These are phyloP conservation scores for Drosophila repletoides DNA, from an alignment of 1,140 invertebrate species.

Conservation along the genomic window DNA sequence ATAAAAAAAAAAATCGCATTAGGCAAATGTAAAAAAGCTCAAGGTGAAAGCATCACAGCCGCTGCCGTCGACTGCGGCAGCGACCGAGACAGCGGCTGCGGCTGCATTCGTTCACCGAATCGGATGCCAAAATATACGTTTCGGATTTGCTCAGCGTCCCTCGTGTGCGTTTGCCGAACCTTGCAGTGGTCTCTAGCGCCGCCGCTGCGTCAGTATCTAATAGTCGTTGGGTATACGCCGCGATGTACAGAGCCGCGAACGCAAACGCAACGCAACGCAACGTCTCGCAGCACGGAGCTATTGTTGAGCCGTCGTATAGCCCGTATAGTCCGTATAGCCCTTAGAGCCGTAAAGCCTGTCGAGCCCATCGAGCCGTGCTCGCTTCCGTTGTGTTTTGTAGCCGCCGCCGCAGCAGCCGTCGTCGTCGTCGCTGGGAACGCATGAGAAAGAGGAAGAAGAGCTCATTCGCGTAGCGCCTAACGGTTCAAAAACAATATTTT, in stretches of 20 bases:
- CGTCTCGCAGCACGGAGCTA: constrained; percentile 26
- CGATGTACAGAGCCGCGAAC: constrained; percentile 81
- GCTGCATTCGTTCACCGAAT: constrained; percentile 53
- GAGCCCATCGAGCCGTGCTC: constrained; percentile 2
- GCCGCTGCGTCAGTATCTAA: constrained; percentile 55
- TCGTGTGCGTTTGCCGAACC: constrained; percentile 45
- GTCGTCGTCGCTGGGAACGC: constrained; percentile 19
- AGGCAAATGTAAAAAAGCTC: constrained; percentile 25
- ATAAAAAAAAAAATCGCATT: background rate
- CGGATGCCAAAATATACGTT: constrained; percentile 33
- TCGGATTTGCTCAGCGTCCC: constrained; percentile 49
- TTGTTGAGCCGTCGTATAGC: constrained; percentile 8
- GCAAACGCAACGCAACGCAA: constrained; percentile 57
- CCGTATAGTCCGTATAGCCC: background rate
- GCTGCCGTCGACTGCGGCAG: background rate
- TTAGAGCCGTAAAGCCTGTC: background rate
- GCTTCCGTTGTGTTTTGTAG: constrained; percentile 1
- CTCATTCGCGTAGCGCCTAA: constrained; percentile 43
- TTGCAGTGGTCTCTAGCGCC: constrained; percentile 68
- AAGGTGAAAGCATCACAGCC: constrained; percentile 32
- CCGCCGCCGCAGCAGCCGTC: background rate
- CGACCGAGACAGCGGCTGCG: constrained; percentile 15
- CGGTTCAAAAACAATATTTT: constrained; percentile 26
- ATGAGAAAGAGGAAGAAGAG: constrained; percentile 37
- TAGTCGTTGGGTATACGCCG: constrained; percentile 82